Conservation (phyloP, 2,797 vertebrate genomes). For the Sebastes taczanowskii region DNA sequence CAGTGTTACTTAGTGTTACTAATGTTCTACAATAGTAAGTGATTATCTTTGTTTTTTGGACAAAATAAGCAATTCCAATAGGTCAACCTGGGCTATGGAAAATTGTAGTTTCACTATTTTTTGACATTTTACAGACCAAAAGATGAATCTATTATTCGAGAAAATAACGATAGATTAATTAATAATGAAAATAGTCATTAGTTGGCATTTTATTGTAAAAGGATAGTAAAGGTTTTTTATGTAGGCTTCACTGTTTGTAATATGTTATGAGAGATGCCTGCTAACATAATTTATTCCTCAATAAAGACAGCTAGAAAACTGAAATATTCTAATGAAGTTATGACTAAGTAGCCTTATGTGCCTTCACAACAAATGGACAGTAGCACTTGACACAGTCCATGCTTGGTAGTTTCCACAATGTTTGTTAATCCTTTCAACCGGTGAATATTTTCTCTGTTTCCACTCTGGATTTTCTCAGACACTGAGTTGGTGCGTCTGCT, state of each 20-base stretch:
- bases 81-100: too few relatives aligned
- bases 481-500: slow-evolving; percentile 95
- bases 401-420: neutral
- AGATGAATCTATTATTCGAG: too few relatives aligned
- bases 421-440: neutral
- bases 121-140: too few relatives aligned
- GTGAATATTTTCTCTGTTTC: neutral
- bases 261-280: neutral
- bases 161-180: too few relatives aligned
- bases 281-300: neutral
- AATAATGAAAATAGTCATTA: too few relatives aligned
- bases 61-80: neutral
- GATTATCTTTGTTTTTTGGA: neutral
- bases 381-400: neutral
- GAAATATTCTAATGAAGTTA: neutral
- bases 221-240: neutral
- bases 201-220: neutral
- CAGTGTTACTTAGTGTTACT: too few relatives aligned
- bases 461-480: slow-evolving; percentile 76
- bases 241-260: neutral
- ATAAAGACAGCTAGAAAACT: neutral
- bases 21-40: neutral
- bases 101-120: too few relatives aligned
- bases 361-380: neutral
- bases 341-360: neutral